Base-by-base conservation (phyloP, 2,888 invertebrate species). In the Aricia artaxerxes region DNA sequence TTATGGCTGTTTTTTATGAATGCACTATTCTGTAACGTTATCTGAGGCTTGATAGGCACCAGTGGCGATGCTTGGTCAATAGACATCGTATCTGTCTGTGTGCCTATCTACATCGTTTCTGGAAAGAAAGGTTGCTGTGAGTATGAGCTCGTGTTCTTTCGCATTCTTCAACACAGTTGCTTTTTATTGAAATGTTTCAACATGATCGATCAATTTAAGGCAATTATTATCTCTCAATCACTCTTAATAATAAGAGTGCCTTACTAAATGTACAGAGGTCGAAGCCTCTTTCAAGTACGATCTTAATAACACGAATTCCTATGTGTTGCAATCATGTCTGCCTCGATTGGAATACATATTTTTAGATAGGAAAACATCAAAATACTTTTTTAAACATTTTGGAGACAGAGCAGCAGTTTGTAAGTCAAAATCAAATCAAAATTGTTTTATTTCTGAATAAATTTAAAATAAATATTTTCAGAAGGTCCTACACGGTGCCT, bases 1-100 rank as follows among this genome's bases (percentile, higher is more conserved):
- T 95, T 94, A 85, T 94, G 94, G 83, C 93, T 95, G 86, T 95
- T 95, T 87, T 95, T 95, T 85, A 94, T 92, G 82, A 95, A 94
- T 79, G 92, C 88, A 85, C 92, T 92, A 85, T 95, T 95, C 85
- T 94, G 92, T 83, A 91, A 87, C 78, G 90, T 85, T 80, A 94
- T 90, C 88, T 94, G 95, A 78, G 94, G 95, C 85, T 92, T 94
- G 85, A 95, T 94, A 80, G 95, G 94, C 88, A 95, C 94, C 85
- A 94, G 85, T 83, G 95, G 94, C 79, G 94, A 94, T 81, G 94
- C 93, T 89, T 94, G 94, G 86, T 95, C 94, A 89, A 94, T 91
- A 87, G 95, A 94, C 95, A 95, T 94, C 91, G 90, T 94, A 90
- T 84, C 88, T 87, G 88, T 89, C 91, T 87, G 83, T 85, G 85